Conservation (phyloP, 1,140 invertebrate species). For the Phenacoccus solenopsis region DNA sequence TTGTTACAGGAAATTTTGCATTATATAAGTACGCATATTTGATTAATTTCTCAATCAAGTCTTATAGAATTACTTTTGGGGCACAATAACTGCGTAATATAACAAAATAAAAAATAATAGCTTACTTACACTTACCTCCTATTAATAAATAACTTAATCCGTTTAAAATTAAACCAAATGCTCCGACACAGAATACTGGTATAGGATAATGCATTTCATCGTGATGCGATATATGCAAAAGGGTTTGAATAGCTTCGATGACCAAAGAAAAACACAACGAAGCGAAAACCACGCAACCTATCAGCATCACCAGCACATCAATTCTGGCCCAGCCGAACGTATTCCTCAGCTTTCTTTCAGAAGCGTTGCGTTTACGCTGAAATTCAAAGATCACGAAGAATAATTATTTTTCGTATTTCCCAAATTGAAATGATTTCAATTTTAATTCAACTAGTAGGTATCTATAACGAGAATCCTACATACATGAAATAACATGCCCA, state of each 20-base stretch:
- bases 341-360: conserved; percentile 57
- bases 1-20: no score
- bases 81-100: no score
- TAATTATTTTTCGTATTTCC: no score
- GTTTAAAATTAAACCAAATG: conserved; percentile 52
- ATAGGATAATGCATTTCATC: conserved; percentile 54
- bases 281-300: conserved; percentile 68
- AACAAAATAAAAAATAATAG: no score
- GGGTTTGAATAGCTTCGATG: conserved; percentile 65
- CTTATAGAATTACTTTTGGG: no score
- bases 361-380: conserved; percentile 16
- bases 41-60: no score
- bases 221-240: conserved; percentile 60
- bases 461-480: no score
- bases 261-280: conserved; percentile 71
- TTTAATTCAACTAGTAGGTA: no score
- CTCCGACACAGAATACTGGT: conserved; percentile 47
- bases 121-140: conserved; percentile 41
- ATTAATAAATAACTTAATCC: conserved; percentile 57
- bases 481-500: no score
- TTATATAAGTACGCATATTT: no score
- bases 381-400: background rate
- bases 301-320: conserved; percentile 65
- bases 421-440: no score
- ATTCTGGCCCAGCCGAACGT: conserved; percentile 86